These are phyloP conservation scores for Halictus ligatus DNA, from an alignment of 2,888 invertebrate species.

Conservation along the genomic window DNA sequence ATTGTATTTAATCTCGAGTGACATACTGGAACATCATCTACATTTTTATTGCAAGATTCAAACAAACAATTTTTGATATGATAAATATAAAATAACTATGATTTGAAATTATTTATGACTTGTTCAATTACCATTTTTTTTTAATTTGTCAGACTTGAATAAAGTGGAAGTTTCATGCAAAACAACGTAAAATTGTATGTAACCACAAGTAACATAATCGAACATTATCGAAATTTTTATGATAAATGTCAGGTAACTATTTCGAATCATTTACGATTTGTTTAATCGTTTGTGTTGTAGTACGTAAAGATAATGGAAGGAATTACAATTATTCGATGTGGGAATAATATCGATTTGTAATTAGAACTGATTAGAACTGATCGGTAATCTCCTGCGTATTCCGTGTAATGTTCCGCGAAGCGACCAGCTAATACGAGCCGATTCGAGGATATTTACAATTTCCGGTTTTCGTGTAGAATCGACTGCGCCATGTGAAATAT, in stretches of 20 bases:
- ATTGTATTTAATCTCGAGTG: background rate
- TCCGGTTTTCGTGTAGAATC: slow-evolving; percentile 36
- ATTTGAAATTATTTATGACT: background rate
- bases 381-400: background rate
- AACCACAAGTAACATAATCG: background rate
- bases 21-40: background rate
- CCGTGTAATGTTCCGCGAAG: background rate
- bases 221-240: background rate
- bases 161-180: too few species aligned
- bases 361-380: slow-evolving; percentile 8
- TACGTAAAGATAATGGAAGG: background rate
- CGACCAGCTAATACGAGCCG: background rate
- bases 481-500: slow-evolving; percentile 10
- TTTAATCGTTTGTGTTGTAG: background rate
- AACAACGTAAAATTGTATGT: too few species aligned
- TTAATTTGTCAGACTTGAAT: too few species aligned
- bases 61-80: too few species aligned
- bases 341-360: background rate
- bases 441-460: slow-evolving; percentile 22
- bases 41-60: background rate
- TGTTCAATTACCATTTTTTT: background rate
- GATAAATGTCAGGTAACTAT: background rate
- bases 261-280: background rate
- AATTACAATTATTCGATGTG: too few species aligned
- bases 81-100: background rate